Base-by-base conservation (phyloP, 2,888 invertebrate species). In the Cataglyphis albicans region DNA sequence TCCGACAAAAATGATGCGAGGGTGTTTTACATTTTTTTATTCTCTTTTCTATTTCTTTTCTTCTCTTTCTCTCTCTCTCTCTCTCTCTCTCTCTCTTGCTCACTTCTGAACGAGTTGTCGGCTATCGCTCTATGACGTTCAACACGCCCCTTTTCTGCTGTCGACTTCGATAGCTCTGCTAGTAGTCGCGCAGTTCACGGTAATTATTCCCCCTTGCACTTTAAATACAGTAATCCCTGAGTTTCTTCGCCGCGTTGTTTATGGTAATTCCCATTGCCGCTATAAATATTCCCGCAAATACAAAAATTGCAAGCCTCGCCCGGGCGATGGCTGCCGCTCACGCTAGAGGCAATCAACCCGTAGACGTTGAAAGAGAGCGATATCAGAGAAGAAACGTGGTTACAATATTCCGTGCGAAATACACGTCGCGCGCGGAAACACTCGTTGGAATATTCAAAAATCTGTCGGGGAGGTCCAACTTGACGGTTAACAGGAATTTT, bases 211-310 rank as follows among this genome's bases (percentile, higher is more conserved):
- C 91, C 92, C 91, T 86, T 81, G 82, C 88, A 90, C 90, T 93
- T 92, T 93, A 92, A 93, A 92, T 91, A 92, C 93, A 92, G 92
- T 93, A 93, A 94, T 94, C 92, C 91, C 91, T 91, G 92, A 90
- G 91, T 92, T 93, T 91, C 92, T 91, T 91, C 90, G 88, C 86
- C 89, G 86, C 86, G 92, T 93, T 93, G 93, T 94, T 94, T 93
- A 94, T 94, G 94, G 92, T 94, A 93, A 93, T 94, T 92, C 91
- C 85, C 85, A 90, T 86, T 87, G 86, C 86, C 87, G 92, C 92
- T 91, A 93, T 94, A 94, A 94, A 94, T 94, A 94, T 92, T 93
- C 92, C 85, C 65, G 91, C 92, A 93, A 93, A 93, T 93, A 92
- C 92, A 93, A 93, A 94, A 94, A 94, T 94, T 93, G 92, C 93